Percentiles rank a stretch among this genome's conserved stretches.
Evolutionary conservation across 2,888 invertebrate genomes (phyloP).

Genomic region (Xanthia icteritia): DNA sequence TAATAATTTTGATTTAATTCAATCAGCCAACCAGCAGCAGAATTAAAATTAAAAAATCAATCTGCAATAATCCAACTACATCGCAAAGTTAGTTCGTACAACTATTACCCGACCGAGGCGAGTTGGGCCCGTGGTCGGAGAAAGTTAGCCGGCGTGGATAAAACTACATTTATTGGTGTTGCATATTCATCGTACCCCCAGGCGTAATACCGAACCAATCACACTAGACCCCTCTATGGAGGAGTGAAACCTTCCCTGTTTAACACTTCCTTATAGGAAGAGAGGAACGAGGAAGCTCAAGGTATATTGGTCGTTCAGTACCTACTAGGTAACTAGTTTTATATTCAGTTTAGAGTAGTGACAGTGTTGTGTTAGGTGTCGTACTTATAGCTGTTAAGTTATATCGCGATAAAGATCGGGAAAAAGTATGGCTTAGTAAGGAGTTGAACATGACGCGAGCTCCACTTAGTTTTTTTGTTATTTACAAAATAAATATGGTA

Average conservation of each 20-base stretch:
- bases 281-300: conserved; percentile 64
- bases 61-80: conserved; percentile 69
- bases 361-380: conserved; percentile 75
- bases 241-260: conserved; percentile 17
- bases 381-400: conserved; percentile 56
- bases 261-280: conserved; percentile 28
- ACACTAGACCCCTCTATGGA: conserved; percentile 64
- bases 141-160: conserved; percentile 86
- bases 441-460: not conserved
- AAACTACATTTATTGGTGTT: conserved; percentile 88
- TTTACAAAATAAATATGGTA: not conserved
- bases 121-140: conserved; percentile 74
- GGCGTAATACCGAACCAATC: conserved; percentile 75
- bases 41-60: conserved; percentile 69
- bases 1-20: not conserved
- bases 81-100: conserved; percentile 69
- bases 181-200: conserved; percentile 88
- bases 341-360: conserved; percentile 81
- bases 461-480: too few species aligned
- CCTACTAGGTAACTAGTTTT: conserved; percentile 82
- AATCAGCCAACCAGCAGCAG: not conserved
- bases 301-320: conserved; percentile 68
- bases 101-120: conserved; percentile 69
- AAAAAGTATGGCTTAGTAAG: conserved; percentile 33
- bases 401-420: conserved; percentile 50